These are phyloP conservation scores for Scaptomyza graminum DNA, from an alignment of 1,140 invertebrate genomes.

Conservation along the genomic window DNA sequence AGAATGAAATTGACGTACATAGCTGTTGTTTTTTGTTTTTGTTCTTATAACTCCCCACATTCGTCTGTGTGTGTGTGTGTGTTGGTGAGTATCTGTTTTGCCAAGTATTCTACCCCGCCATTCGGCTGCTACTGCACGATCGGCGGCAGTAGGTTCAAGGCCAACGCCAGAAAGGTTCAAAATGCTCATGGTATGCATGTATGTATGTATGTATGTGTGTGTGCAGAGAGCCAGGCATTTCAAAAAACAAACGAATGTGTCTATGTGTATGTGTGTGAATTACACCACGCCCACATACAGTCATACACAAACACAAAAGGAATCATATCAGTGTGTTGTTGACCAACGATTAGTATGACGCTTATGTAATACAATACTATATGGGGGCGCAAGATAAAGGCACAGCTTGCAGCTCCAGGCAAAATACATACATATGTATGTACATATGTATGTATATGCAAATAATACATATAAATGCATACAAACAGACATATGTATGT, in stretches of 20 bases:
- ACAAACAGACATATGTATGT: constrained; percentile 2
- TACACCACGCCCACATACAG: constrained; percentile 13
- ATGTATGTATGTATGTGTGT: constrained; percentile 10
- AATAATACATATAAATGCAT: not conserved
- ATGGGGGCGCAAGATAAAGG: constrained; percentile 46
- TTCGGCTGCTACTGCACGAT: constrained; percentile 28
- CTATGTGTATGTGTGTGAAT: not conserved
- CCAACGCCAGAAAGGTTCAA: constrained; percentile 76
- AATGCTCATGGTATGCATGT: constrained; percentile 44
- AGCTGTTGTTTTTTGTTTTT: not conserved
- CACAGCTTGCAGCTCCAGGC: constrained; percentile 13
- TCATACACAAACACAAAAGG: constrained; percentile 12
- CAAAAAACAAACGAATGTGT: constrained; percentile 2
- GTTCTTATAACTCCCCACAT: not conserved
- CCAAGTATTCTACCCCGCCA: constrained; percentile 30
- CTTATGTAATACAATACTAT: constrained; percentile 72
- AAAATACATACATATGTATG: constrained; percentile 47
- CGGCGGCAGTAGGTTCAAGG: constrained; percentile 71
- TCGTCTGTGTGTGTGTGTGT: constrained; percentile 7
- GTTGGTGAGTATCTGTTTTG: constrained; percentile 51
- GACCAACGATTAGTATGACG: constrained; percentile 36
- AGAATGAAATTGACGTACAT: not conserved
- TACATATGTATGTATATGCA: not conserved
- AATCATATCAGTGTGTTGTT: constrained; percentile 53
- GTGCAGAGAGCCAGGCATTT: constrained; percentile 21